Percentiles rank a stretch among this genome's conserved stretches.
phyloP scores from a whole-genome alignment of 2,113 vertebrate species.

The Gadus chalcogrammus region DNA sequence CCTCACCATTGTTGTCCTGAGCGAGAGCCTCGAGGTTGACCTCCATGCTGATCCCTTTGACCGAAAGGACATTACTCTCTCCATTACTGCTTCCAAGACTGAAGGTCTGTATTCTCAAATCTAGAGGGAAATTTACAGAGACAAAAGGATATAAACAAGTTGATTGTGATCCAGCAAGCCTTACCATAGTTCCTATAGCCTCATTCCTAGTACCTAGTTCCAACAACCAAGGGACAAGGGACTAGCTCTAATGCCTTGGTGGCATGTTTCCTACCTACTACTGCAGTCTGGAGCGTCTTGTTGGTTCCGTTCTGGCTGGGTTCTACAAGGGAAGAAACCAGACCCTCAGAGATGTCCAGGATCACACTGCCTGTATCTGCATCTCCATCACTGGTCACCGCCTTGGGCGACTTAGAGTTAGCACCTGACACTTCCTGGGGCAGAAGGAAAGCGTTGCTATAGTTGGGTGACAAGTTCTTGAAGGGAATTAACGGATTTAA shows the following conservation, averaged over 20 bases:
- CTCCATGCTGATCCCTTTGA: conserved; percentile 45
- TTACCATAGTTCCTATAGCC: neutral
- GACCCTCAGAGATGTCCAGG: conserved; percentile 43
- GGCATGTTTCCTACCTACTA: conserved; percentile 42
- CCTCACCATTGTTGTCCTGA: conserved; percentile 48
- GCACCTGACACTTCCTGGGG: conserved; percentile 50
- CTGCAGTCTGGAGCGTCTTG: conserved; percentile 19
- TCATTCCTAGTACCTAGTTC: neutral
- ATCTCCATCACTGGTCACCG: conserved; percentile 30
- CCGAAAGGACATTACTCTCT: conserved; percentile 18
- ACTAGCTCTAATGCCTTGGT: too few relatives aligned
- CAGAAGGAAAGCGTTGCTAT: neutral
- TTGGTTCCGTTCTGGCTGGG: conserved; percentile 9
- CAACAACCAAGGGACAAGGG: neutral
- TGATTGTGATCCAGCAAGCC: neutral
- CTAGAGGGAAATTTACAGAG: conserved; percentile 26
- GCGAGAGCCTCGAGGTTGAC: conserved; percentile 47
- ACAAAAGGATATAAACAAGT: neutral
- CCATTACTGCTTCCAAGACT: conserved; percentile 4
- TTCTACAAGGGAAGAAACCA: conserved; percentile 34
- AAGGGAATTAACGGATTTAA: neutral
- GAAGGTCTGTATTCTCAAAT: conserved; percentile 38
- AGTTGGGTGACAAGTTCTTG: neutral
- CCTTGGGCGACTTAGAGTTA: neutral
- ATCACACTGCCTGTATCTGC: conserved; percentile 39